Evolutionary conservation across 2,113 vertebrate species (phyloP).

Genomic region (Ornithorhynchus anatinus): DNA sequence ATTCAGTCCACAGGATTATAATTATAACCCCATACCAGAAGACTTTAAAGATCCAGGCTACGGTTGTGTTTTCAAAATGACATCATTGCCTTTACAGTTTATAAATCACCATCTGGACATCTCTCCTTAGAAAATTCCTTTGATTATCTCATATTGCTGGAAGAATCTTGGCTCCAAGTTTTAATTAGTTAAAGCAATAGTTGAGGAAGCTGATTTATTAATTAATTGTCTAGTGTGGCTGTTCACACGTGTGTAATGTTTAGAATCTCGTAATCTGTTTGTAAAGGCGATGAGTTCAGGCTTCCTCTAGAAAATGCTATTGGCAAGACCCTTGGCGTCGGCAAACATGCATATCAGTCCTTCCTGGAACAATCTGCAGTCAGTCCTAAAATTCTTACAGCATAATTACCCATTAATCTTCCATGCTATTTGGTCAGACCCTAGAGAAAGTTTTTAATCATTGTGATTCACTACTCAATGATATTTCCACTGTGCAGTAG

Average conservation of each 20-base stretch:
- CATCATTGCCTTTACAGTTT: constrained; percentile 33
- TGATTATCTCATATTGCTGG: constrained; percentile 31
- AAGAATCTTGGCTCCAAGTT: constrained; percentile 43
- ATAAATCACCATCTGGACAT: constrained; percentile 48
- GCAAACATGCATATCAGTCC: constrained; percentile 20
- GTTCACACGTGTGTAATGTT: constrained; percentile 19
- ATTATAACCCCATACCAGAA: constrained; percentile 14
- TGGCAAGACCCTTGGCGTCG: constrained; percentile 23
- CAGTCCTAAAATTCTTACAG: neutral
- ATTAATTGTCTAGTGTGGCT: constrained; percentile 33
- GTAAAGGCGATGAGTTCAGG: neutral
- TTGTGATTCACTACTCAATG: constrained; percentile 1
- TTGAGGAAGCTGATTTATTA: constrained; percentile 49
- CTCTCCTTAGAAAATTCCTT: constrained; percentile 42
- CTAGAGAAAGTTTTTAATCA: constrained; percentile 2
- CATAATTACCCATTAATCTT: constrained; percentile 1
- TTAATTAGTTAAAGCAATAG: constrained; percentile 48
- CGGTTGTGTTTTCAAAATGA: constrained; percentile 42
- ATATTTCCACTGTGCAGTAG: neutral
- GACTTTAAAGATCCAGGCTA: constrained; percentile 11
- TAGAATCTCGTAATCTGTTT: constrained; percentile 23
- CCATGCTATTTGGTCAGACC: neutral
- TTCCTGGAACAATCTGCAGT: constrained; percentile 9
- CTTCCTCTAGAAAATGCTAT: constrained; percentile 18
- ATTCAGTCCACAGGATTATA: neutral